Percentiles rank a stretch among this genome's conserved stretches.
phyloP scores from a whole-genome alignment of 2,888 invertebrate species.

The Mesochorus sp. region DNA sequence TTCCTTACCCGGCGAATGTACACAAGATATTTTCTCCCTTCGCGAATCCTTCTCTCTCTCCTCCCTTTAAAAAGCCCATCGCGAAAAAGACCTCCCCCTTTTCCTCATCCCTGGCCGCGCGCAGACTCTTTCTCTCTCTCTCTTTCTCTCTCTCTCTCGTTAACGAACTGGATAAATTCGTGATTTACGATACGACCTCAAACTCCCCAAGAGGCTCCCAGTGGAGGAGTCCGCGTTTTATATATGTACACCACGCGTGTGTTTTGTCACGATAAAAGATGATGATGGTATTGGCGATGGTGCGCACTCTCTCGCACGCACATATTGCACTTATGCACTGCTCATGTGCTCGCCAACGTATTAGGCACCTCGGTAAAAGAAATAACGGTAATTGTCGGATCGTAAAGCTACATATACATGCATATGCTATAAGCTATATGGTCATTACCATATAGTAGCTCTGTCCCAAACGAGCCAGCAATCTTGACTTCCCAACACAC shows the following conservation, averaged over 20 bases:
- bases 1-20: conserved; percentile 24
- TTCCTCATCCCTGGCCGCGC: not conserved
- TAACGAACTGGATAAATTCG: conserved; percentile 64
- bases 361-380: conserved; percentile 24
- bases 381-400: conserved; percentile 44
- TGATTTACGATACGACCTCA: conserved; percentile 66
- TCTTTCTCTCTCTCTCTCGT: too few species aligned
- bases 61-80: conserved; percentile 7
- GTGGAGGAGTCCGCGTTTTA: conserved; percentile 62
- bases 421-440: conserved; percentile 44
- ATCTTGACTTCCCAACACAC: not conserved
- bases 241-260: conserved; percentile 38
- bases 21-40: conserved; percentile 3
- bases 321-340: not conserved
- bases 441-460: conserved; percentile 55
- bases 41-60: not conserved
- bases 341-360: not conserved
- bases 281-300: conserved; percentile 34
- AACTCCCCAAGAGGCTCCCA: conserved; percentile 6
- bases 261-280: conserved; percentile 59
- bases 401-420: too few species aligned
- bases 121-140: too few species aligned
- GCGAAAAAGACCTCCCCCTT: conserved; percentile 20
- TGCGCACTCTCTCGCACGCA: not conserved
- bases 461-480: conserved; percentile 17